Evolutionary conservation across 1,140 invertebrate genomes (phyloP), one percentile per base, ranked within the genome.

Genomic region (Caenorhabditis brenneri): DNA sequence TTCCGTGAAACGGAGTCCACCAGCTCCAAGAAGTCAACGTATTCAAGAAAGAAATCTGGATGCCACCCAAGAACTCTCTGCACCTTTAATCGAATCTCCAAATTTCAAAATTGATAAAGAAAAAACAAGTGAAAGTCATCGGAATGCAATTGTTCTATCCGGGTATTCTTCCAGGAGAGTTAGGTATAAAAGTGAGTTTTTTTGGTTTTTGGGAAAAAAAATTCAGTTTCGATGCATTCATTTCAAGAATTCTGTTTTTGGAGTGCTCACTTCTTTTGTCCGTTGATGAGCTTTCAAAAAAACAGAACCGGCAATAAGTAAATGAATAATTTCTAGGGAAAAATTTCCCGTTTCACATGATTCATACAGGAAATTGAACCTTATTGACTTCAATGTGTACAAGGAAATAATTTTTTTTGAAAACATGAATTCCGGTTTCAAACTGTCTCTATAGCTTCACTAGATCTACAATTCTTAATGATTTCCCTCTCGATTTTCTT

Each of bases 81-180:
- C 9, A 58, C 15, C 49, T 5, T 9, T n/a, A 51, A 51, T n/a
- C n/a, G n/a, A n/a, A 51, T 65, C 58, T 33, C 58, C 10, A 65
- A 19, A 65, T 19, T 36, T 36, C 12, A 33, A 65, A 65, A 65
- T 65, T 7, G 58, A 65, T 36, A 16, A 24, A 27, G 36, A 74
- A 42, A 74, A 74, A 10, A 4, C 12, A 42, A 42, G 5, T 42
- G 33, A 36, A 33, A 22, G 22, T n/a, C 60, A 65, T 19, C 33
- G 36, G 22, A 74, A 42, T 42, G 29, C 36, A 10, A 31, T 74
- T 7, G 24, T 74, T 22, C 29, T 42, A n/a, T 74, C 33, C 15
- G 65, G 65, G 16, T 74, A 74, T n/a, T 42, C 65, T 19, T 46
- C 65, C 1, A 42, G 65, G 15, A 74, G 65, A 74, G 65, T 74